A percentile compares a stretch with the other conserved stretches of the same genome.
phyloP scores from a whole-genome alignment of 2,113 vertebrate species.

The Chlamydotis undulata region DNA sequence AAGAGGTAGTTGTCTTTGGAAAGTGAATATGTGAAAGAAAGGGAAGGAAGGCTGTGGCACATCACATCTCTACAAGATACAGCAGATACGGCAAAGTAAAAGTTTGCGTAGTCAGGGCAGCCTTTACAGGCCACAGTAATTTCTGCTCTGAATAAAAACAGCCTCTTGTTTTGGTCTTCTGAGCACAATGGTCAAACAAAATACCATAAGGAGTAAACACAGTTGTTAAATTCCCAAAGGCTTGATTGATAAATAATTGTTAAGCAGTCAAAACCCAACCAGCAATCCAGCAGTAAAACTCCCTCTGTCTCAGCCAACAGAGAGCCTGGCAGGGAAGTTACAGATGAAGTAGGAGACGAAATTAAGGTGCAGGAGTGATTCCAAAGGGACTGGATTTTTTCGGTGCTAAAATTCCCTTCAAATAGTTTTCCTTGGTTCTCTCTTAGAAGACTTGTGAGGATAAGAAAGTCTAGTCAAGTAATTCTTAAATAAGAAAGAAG shows the following conservation, averaged over 20 bases:
- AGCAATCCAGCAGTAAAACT: not conserved
- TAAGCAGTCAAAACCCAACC: not conserved
- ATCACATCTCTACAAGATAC: not conserved
- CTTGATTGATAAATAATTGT: not conserved
- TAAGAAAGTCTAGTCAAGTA: not conserved
- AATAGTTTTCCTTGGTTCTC: not conserved
- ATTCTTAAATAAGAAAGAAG: not conserved
- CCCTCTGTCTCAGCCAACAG: not conserved
- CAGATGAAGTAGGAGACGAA: not conserved
- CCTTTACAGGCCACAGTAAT: not conserved
- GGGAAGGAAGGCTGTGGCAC: not conserved
- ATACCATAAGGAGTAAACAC: not conserved
- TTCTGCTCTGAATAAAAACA: not conserved
- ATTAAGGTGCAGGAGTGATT: not conserved
- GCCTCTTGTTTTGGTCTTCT: not conserved
- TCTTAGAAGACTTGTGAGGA: not conserved
- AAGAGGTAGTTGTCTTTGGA: not conserved
- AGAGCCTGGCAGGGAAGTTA: not conserved
- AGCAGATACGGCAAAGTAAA: not conserved
- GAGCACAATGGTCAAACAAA: not conserved
- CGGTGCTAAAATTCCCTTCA: not conserved
- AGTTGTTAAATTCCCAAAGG: not conserved
- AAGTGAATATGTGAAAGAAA: not conserved
- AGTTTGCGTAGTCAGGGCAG: not conserved
- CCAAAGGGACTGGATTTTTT: not conserved